Evolutionary conservation across 2,888 invertebrate genomes (phyloP).

Genomic region (Halocaridina rubra): DNA sequence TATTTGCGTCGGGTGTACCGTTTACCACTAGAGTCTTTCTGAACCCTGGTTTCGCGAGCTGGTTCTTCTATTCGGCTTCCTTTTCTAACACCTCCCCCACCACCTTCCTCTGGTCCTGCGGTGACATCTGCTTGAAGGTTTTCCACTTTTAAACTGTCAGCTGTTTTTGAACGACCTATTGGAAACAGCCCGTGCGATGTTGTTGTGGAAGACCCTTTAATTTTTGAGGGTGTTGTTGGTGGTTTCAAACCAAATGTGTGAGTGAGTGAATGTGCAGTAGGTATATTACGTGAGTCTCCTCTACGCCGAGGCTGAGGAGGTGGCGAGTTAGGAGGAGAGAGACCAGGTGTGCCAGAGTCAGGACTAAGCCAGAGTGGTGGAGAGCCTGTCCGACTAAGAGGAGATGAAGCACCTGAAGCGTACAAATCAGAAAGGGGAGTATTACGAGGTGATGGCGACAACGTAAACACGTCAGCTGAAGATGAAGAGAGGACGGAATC

Average conservation of each 20-base stretch:
- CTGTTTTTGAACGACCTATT: conserved; percentile 45
- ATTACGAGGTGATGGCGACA: conserved; percentile 60
- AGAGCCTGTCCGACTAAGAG: conserved; percentile 56
- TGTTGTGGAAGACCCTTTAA: not conserved
- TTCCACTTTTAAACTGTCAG: conserved; percentile 28
- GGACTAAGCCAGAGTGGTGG: conserved; percentile 62
- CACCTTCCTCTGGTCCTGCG: not conserved
- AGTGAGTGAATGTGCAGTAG: conserved; percentile 51
- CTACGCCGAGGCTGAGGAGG: conserved; percentile 42
- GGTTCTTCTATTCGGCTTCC: not conserved
- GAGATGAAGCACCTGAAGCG: conserved; percentile 59
- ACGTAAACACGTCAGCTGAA: conserved; percentile 54
- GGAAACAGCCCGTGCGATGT: conserved; percentile 36
- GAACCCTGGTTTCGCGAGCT: not conserved
- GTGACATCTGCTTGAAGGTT: not conserved
- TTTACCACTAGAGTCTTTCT: not conserved
- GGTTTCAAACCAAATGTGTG: conserved; percentile 49
- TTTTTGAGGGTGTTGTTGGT: conserved; percentile 1
- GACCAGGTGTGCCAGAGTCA: conserved; percentile 62
- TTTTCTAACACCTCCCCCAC: not conserved
- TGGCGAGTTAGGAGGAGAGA: conserved; percentile 60
- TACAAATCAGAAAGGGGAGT: conserved; percentile 57
- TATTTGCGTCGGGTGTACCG: conserved; percentile 74
- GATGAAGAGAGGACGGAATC: conserved; percentile 62
- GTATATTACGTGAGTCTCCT: not conserved